Evolutionary conservation across 2,113 vertebrate genomes (phyloP).

Genomic region (human (Homo sapiens)): GRCh38 chrX:18293501-18294000

Average conservation of each 20-base stretch:
- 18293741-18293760: not conserved
- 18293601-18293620: not conserved
- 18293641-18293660: not conserved
- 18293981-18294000: constrained; percentile 4
- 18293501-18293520: constrained; percentile 1
- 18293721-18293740: not conserved
- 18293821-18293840: constrained; percentile 14
- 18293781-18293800: constrained; percentile 3
- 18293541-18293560: constrained; percentile 13
- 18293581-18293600: not conserved
- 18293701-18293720: not conserved
- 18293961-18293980: not conserved
- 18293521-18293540: not conserved
- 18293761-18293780: not conserved
- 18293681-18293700: not conserved
- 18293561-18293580: not conserved
- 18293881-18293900: not conserved
- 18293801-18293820: constrained; percentile 9
- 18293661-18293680: not conserved
- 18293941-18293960: not conserved
- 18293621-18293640: not conserved
- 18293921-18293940: not conserved
- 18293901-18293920: not conserved
- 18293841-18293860: not conserved
- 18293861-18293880: not conserved